These are phyloP conservation scores for Bibio marci DNA, from an alignment of 2,888 invertebrate species.

Conservation along the genomic window DNA sequence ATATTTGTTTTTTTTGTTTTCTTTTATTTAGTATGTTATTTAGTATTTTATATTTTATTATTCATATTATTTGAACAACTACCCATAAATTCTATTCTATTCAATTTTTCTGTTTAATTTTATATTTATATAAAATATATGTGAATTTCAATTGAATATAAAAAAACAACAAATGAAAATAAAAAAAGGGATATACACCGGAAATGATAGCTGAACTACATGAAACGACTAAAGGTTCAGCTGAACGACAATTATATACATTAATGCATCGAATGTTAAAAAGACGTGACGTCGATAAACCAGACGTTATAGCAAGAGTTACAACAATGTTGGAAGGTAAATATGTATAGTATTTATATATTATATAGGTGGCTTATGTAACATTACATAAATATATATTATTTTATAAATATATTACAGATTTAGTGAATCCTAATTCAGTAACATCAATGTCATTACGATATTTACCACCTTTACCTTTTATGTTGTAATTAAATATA, in stretches of 20 bases:
- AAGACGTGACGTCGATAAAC: conserved; percentile 20
- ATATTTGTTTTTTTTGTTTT: neutral
- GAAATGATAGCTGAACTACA: conserved; percentile 20
- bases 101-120: no score
- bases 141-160: no score
- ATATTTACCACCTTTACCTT: conserved; percentile 24
- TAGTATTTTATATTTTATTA: neutral
- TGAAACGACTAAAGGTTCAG: conserved; percentile 21
- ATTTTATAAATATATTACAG: conserved; percentile 8
- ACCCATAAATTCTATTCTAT: neutral
- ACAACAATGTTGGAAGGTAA: conserved; percentile 24
- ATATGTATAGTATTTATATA: no score
- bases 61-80: neutral
- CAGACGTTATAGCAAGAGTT: conserved; percentile 24
- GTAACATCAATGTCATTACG: conserved; percentile 20
- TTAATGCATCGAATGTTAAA: conserved; percentile 23
- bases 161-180: no score
- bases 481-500: conserved; percentile 15
- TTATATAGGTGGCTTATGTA: no score
- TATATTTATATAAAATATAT: no score
- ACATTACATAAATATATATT: no score
- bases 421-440: conserved; percentile 14
- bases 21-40: neutral
- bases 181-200: conserved; percentile 20
- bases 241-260: conserved; percentile 23